Base-by-base conservation (phyloP, 2,113 vertebrate genomes). In the Coturnix japonica region DNA sequence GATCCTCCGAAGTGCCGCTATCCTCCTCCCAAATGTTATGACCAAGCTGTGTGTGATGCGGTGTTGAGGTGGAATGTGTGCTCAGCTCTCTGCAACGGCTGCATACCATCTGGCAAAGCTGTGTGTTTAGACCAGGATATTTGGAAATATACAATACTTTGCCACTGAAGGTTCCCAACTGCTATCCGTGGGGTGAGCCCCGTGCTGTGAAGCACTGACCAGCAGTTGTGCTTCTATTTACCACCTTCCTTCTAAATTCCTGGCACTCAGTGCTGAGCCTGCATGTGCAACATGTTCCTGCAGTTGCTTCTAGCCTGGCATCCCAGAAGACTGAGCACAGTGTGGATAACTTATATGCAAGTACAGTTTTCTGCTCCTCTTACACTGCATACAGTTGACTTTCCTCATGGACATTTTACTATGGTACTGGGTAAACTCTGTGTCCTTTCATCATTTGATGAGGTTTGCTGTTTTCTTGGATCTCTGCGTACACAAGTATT, bases 231-330 rank as follows among this genome's bases (percentile, higher is more conserved):
- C 26, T 7, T 16, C 41, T 14, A 0, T 13, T 18, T 21, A 0
- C 8, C 9, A 74, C 37, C 35, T 54, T 47, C 26, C 18, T 16
- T 16, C 18, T 47, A n/a, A 23, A 26, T 28, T 17, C n/a, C 21
- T 2, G 0, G 41, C 21, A 1, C 59, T 21, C 53, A 9, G 26
- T 11, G 11, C 20, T 7, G 46, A 6, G 13, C 30, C 6, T 44
- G 20, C 8, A 0, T 25, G 4, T n/a, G 31, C 26, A 3, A 0
- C 15, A 5, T 0, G 1, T 13, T 44, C 13, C 70, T 2, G 49
- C 1, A 18, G 8, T 2, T 49, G 31, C 63, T 65, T 46, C 44
- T 49, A 70, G 84, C 47, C 35, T 60, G 1, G 8, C 28, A 1
- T 8, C 47, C 2, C 14, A 26, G 47, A 5, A 71, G 21, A 19